A percentile compares a stretch with the other conserved stretches of the same genome.
phyloP scores from a whole-genome alignment of 2,113 vertebrate species.

The Nerophis ophidion region DNA sequence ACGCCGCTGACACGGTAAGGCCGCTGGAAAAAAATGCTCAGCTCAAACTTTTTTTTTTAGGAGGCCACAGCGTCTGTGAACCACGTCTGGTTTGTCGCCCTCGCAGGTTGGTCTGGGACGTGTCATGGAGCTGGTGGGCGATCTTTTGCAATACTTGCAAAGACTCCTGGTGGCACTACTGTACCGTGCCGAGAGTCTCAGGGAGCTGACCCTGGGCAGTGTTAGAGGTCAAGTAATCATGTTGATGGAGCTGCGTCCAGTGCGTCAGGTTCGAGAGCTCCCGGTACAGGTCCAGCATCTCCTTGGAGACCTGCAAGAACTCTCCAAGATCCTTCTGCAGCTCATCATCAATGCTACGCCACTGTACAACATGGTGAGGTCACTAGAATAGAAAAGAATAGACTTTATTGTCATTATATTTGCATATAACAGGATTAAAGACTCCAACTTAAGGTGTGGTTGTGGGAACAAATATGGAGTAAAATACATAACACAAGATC shows the following conservation, averaged over 20 bases:
- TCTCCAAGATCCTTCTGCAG: conserved; percentile 61
- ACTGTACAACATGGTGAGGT: conserved; percentile 64
- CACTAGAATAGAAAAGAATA: too few relatives aligned
- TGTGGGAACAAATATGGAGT: too few relatives aligned
- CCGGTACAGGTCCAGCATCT: conserved; percentile 44
- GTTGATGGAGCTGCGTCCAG: conserved; percentile 33
- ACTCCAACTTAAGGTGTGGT: too few relatives aligned
- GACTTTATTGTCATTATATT: too few relatives aligned
- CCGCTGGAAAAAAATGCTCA: background rate
- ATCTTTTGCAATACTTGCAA: conserved; percentile 46
- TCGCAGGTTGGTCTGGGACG: conserved; percentile 50
- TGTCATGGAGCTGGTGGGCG: conserved; percentile 34
- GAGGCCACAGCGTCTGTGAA: background rate
- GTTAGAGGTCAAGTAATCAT: conserved; percentile 16
- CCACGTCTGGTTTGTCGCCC: background rate
- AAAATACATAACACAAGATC: too few relatives aligned
- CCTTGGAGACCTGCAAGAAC: conserved; percentile 49
- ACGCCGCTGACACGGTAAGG: conserved; percentile 45
- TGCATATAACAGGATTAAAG: too few relatives aligned
- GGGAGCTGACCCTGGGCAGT: conserved; percentile 15
- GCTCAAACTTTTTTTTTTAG: background rate
- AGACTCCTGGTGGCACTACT: conserved; percentile 41
- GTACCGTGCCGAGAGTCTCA: conserved; percentile 36
- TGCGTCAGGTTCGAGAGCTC: conserved; percentile 41
- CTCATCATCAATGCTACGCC: conserved; percentile 65